Percentiles rank a stretch among this genome's conserved stretches.
Conservation (phyloP, 1,140 invertebrate genomes). For the Drosophila ficusphila region DNA sequence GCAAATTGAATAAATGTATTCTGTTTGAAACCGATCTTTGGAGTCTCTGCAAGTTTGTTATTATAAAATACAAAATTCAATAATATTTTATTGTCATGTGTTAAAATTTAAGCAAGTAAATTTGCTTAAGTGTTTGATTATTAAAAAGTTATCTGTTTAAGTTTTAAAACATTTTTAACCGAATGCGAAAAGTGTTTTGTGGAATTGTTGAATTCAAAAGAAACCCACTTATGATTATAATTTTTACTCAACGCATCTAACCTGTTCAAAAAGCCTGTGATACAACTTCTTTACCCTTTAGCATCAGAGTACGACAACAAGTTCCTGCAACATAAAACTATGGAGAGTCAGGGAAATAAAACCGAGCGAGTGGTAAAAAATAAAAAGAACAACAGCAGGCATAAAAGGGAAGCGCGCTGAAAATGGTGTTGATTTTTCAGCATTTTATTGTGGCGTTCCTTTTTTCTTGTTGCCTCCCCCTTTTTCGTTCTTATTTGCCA, state of each 20-base stretch:
- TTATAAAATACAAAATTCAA: too few relatives aligned
- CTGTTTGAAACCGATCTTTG: background rate
- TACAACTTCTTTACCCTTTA: background rate
- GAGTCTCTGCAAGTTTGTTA: background rate
- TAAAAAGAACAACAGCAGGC: conserved; percentile 16
- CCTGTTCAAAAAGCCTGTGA: background rate
- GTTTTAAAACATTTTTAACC: too few relatives aligned
- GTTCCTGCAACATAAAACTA: conserved; percentile 18
- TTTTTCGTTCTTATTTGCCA: conserved; percentile 21
- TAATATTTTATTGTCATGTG: too few relatives aligned
- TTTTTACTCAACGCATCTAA: background rate
- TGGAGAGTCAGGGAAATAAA: background rate
- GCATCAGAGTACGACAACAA: conserved; percentile 10
- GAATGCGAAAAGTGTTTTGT: too few relatives aligned
- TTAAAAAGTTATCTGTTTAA: background rate
- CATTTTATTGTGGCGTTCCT: conserved; percentile 32
- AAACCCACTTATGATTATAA: background rate
- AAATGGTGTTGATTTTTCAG: conserved; percentile 57
- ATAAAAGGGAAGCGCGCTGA: conserved; percentile 17
- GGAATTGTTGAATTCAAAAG: too few relatives aligned
- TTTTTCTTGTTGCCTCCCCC: background rate
- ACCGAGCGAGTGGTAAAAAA: conserved; percentile 19
- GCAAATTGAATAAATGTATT: background rate
- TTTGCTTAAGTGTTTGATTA: too few relatives aligned
- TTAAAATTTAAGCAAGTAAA: too few relatives aligned